Conservation (phyloP, 2,888 invertebrate genomes). For the Schrankia costaestrigalis region DNA sequence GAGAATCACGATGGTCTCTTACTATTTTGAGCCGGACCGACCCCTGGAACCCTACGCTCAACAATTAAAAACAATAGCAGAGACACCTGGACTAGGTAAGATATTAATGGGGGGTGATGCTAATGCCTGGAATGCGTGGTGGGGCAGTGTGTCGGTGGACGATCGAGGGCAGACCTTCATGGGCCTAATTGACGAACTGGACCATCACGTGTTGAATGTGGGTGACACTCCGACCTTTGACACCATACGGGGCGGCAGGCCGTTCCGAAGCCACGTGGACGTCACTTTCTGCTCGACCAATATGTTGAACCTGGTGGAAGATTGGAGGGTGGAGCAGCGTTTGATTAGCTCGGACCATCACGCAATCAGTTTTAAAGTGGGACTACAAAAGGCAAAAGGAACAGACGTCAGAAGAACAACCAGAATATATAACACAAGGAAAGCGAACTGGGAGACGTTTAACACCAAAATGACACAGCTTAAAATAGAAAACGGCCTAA, state of each 20-base stretch:
- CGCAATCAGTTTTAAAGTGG: not conserved
- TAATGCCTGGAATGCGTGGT: not conserved
- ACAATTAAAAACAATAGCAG: not conserved
- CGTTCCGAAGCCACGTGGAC: not conserved
- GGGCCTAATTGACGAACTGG: not conserved
- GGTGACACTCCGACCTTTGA: not conserved
- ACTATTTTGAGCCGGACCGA: not conserved
- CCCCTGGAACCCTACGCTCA: not conserved
- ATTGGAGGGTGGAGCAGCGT: not conserved
- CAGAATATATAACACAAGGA: not conserved
- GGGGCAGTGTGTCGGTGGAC: not conserved
- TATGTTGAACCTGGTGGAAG: not conserved
- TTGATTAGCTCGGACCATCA: not conserved
- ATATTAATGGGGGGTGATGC: not conserved
- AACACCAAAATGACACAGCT: not conserved
- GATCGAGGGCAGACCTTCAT: not conserved
- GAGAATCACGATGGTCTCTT: not conserved
- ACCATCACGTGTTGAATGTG: not conserved
- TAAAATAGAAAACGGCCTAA: not conserved
- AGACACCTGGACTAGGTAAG: not conserved
- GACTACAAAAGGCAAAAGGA: not conserved
- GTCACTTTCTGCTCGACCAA: not conserved
- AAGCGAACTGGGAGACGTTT: not conserved
- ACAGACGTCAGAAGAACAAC: not conserved
- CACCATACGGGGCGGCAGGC: not conserved